Evolutionary conservation across 2,797 vertebrate species (phyloP).

Genomic region (Propithecus perrieri): DNA sequence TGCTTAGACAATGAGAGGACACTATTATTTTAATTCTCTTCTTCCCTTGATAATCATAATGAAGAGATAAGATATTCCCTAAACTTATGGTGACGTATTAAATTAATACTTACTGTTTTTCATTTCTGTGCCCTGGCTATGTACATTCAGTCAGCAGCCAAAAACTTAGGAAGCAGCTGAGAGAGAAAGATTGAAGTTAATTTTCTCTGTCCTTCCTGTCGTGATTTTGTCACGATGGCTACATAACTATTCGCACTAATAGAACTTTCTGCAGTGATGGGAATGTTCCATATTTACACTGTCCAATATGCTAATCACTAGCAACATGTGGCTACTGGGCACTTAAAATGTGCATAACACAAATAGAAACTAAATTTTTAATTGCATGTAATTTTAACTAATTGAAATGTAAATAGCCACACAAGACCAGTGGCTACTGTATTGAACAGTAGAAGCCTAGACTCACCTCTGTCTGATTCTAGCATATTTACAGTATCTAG

Average conservation of each 20-base stretch:
- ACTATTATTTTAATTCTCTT: neutral
- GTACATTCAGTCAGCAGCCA: neutral
- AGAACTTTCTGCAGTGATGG: neutral
- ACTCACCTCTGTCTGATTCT: neutral
- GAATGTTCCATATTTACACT: accelerated
- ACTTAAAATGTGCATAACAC: neutral
- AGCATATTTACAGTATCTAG: neutral
- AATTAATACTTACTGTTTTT: neutral
- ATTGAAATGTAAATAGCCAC: neutral
- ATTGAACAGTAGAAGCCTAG: neutral
- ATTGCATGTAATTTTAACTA: neutral
- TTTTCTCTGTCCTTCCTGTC: neutral
- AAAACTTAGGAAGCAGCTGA: neutral
- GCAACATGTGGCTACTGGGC: neutral
- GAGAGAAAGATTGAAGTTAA: neutral
- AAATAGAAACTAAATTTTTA: neutral
- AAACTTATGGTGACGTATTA: neutral
- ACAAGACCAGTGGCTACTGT: neutral
- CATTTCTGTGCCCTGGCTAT: neutral
- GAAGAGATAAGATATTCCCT: neutral
- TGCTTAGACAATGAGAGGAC: neutral
- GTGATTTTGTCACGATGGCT: neutral
- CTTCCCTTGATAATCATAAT: neutral
- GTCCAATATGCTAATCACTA: accelerated
- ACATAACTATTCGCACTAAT: accelerated